A percentile compares a stretch with the other conserved stretches of the same genome.
phyloP scores from a whole-genome alignment of 2,888 invertebrate species.

The Drosophila suboccidentalis region DNA sequence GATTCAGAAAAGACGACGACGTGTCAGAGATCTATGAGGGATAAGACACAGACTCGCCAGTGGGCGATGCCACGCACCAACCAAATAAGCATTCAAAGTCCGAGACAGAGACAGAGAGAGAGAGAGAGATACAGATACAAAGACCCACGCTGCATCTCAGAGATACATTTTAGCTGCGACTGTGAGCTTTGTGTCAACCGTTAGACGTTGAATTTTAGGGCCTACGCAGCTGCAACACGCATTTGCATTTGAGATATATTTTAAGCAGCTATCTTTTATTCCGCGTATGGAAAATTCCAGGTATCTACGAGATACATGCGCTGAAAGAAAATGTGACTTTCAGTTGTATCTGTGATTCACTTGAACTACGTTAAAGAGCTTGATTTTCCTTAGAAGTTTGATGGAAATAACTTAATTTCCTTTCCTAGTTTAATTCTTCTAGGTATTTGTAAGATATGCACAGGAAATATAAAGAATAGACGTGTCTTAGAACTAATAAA shows the following conservation, averaged over 20 bases:
- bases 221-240: conserved; percentile 46
- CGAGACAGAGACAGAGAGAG: background rate
- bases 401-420: background rate
- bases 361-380: background rate
- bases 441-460: background rate
- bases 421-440: background rate
- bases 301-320: conserved; percentile 25
- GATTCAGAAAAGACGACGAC: conserved; percentile 22
- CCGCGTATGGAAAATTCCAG: conserved; percentile 47
- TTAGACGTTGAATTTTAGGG: conserved; percentile 46
- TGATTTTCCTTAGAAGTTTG: background rate
- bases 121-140: background rate
- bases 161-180: conserved; percentile 34
- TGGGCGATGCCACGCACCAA: conserved; percentile 36
- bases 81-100: conserved; percentile 7
- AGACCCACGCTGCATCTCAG: conserved; percentile 43
- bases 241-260: conserved; percentile 41
- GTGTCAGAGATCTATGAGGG: conserved; percentile 54
- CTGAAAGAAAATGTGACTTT: background rate
- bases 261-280: conserved; percentile 22
- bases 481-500: background rate
- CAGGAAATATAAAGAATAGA: background rate
- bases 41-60: conserved; percentile 37
- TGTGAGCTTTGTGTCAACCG: conserved; percentile 50
- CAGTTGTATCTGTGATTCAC: background rate